phyloP scores from a whole-genome alignment of 2,888 invertebrate genomes.

The Drosophila nigritarsus region DNA sequence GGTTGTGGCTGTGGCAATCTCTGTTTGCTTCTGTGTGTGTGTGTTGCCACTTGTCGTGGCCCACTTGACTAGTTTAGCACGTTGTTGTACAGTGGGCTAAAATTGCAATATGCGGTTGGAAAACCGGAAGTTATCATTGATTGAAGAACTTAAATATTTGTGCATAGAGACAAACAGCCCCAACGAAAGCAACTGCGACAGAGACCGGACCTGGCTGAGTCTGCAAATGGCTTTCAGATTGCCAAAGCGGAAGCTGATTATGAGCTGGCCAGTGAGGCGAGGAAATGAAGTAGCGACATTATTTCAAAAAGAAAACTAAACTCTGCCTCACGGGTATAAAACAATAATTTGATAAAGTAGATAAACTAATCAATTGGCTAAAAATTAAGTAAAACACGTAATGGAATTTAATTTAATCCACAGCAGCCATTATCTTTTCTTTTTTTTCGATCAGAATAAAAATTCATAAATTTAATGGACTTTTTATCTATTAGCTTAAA shows the following conservation, averaged over 20 bases:
- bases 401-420: background rate
- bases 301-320: constrained; percentile 17
- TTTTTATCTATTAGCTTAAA: constrained; percentile 33
- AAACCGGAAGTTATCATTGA: constrained; percentile 67
- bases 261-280: constrained; percentile 45
- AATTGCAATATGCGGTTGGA: constrained; percentile 68
- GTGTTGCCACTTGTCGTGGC: constrained; percentile 31
- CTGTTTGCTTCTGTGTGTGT: constrained; percentile 16
- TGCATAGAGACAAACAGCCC: constrained; percentile 46
- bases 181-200: constrained; percentile 15
- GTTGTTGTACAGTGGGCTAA: constrained; percentile 62
- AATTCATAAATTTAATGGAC: background rate
- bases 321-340: constrained; percentile 4
- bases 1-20: constrained; percentile 22
- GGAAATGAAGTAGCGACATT: constrained; percentile 59
- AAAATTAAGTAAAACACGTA: background rate
- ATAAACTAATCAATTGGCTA: background rate
- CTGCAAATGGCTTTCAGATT: constrained; percentile 41
- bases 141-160: constrained; percentile 53
- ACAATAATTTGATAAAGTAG: background rate
- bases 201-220: constrained; percentile 23
- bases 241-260: constrained; percentile 59
- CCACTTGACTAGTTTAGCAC: constrained; percentile 52
- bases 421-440: background rate
- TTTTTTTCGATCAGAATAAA: background rate